phyloP scores from a whole-genome alignment of 2,113 vertebrate species.

The Heptranchias perlo region DNA sequence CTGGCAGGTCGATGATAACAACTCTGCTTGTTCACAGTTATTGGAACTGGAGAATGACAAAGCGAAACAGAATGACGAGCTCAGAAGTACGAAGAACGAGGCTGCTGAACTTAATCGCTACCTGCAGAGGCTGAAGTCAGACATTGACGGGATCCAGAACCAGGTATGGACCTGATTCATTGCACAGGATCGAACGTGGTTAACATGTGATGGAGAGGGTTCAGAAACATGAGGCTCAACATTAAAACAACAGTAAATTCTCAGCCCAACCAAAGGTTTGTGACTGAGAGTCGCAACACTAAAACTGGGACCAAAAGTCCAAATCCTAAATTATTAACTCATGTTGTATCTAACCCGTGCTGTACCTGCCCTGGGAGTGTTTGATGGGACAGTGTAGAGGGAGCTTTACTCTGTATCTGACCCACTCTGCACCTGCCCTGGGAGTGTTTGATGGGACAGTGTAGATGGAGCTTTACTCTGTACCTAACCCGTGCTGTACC shows the following conservation, averaged over 20 bases:
- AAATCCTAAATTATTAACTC: background rate
- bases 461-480: background rate
- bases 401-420: background rate
- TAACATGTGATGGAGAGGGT: background rate
- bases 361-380: background rate
- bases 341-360: background rate
- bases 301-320: background rate
- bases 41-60: constrained; percentile 51
- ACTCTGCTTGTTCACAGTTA: constrained; percentile 48
- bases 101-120: constrained; percentile 52
- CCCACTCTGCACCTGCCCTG: too few species aligned
- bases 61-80: constrained; percentile 54
- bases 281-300: background rate
- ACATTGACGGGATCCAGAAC: constrained; percentile 55
- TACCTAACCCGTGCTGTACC: background rate
- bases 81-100: constrained; percentile 55
- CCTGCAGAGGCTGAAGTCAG: constrained; percentile 54
- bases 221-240: background rate
- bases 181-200: background rate
- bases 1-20: background rate
- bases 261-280: background rate
- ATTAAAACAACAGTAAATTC: background rate
- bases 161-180: constrained; percentile 50
- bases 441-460: too few species aligned
- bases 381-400: background rate